A percentile compares a stretch with the other conserved stretches of the same genome.
Conservation (phyloP, 2,113 vertebrate genomes). For the Limanda limanda region DNA sequence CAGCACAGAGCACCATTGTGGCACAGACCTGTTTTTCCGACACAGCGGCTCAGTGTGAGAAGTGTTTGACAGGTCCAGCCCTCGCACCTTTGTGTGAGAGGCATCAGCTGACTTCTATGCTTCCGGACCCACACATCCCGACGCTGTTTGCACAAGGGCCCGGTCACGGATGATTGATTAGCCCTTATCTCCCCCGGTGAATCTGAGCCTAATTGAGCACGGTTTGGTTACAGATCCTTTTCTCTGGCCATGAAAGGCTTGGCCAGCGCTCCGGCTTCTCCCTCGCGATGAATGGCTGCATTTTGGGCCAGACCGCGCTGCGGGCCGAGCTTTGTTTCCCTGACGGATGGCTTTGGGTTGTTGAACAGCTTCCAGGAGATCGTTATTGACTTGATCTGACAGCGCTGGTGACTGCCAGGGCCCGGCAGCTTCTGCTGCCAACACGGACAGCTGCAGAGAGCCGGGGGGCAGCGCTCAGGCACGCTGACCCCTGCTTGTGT, state of each 20-base stretch:
- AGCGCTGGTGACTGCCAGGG: conserved; percentile 47
- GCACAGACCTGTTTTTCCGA: background rate
- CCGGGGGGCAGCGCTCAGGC: conserved; percentile 30
- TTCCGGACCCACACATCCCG: conserved; percentile 18
- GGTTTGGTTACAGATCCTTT: conserved; percentile 59
- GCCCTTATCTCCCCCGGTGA: conserved; percentile 58
- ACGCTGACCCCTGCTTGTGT: conserved; percentile 27
- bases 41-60: background rate
- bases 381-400: conserved; percentile 70
- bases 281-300: conserved; percentile 66
- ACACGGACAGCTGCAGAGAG: conserved; percentile 64
- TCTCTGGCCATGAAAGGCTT: conserved; percentile 67
- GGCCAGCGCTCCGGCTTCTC: conserved; percentile 43
- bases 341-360: conserved; percentile 72
- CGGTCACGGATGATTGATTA: conserved; percentile 65
- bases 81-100: conserved; percentile 34
- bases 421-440: conserved; percentile 32
- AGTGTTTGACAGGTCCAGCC: background rate
- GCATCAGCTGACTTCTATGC: conserved; percentile 57
- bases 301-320: conserved; percentile 55
- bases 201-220: conserved; percentile 57
- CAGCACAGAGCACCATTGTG: conserved; percentile 17
- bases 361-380: conserved; percentile 71
- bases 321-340: conserved; percentile 66
- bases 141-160: conserved; percentile 41